phyloP scores from a whole-genome alignment of 2,113 vertebrate species.

The Epinephelus cyanopodus region DNA sequence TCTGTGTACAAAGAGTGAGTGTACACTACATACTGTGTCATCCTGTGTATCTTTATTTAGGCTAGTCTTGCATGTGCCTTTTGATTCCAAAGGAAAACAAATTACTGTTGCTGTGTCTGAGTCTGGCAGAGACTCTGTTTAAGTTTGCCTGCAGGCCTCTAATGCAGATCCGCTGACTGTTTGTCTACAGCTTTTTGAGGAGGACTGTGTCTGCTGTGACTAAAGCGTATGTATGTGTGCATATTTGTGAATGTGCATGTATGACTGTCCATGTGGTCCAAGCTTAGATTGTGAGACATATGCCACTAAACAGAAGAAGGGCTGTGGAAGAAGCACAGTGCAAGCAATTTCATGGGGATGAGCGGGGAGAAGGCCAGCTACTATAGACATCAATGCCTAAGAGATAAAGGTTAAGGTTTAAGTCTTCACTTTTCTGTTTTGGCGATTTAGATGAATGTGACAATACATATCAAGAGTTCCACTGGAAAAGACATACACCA shows the following conservation, averaged over 20 bases:
- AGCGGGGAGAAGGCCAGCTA: background rate
- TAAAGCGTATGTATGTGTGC: background rate
- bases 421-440: background rate
- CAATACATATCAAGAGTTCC: too few relatives aligned
- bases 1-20: slow-evolving; percentile 3
- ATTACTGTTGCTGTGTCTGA: slow-evolving; percentile 10
- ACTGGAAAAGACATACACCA: too few relatives aligned
- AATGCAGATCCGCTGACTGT: slow-evolving; percentile 19
- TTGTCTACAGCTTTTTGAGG: slow-evolving; percentile 6
- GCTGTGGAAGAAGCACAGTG: too few relatives aligned
- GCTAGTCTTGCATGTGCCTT: slow-evolving; percentile 1
- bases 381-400: background rate
- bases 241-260: too few relatives aligned
- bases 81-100: slow-evolving; percentile 4
- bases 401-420: background rate
- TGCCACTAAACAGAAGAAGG: too few relatives aligned
- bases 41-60: slow-evolving; percentile 4
- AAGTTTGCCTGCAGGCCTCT: slow-evolving; percentile 22
- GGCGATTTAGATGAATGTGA: background rate
- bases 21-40: background rate
- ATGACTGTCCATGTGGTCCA: too few relatives aligned
- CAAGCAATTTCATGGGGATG: too few relatives aligned
- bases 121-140: slow-evolving; percentile 8
- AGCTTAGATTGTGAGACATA: too few relatives aligned
- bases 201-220: background rate